These are phyloP conservation scores for Thomomys bottae DNA, from an alignment of 2,113 vertebrate species.

Conservation along the genomic window DNA sequence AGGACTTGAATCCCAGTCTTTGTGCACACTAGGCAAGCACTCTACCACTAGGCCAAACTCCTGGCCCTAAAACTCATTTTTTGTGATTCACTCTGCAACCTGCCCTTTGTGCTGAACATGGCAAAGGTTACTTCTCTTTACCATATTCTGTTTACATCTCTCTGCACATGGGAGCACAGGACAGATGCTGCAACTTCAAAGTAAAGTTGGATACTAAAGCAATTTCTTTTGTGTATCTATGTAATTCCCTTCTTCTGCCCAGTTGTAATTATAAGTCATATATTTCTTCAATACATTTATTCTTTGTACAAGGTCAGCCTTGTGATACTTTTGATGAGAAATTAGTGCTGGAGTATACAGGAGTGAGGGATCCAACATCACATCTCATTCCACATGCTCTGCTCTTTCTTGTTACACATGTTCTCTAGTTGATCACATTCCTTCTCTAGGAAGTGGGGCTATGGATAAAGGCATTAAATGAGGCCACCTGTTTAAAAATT, in stretches of 20 bases:
- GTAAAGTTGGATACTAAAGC: background rate
- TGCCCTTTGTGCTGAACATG: background rate
- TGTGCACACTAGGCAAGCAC: no score
- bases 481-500: background rate
- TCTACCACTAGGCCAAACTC: no score
- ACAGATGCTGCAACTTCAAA: background rate
- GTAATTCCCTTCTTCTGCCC: background rate
- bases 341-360: background rate
- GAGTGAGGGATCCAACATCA: background rate
- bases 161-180: background rate
- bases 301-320: background rate
- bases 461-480: background rate
- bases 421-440: background rate
- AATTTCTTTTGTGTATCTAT: conserved; percentile 22
- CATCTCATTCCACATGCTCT: background rate
- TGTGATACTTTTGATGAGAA: background rate
- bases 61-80: conserved; percentile 9
- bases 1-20: no score
- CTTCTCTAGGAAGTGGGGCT: background rate
- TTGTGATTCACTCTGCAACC: background rate
- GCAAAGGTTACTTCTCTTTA: background rate
- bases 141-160: background rate
- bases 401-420: background rate
- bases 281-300: background rate
- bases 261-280: background rate